Base-by-base conservation (phyloP, 1,140 invertebrate species). In the Orchesella cincta region DNA sequence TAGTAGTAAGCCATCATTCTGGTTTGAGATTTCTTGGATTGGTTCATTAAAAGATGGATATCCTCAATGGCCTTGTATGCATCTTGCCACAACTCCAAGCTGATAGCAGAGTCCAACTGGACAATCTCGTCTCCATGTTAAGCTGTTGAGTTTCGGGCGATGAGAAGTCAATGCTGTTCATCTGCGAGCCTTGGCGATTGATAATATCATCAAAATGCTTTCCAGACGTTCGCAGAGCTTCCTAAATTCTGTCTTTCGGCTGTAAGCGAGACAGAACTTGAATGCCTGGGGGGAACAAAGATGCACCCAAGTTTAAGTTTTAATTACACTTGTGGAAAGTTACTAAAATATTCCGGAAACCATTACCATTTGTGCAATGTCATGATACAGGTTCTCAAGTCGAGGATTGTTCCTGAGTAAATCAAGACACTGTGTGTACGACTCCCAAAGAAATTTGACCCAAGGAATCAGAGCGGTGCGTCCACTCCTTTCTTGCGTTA, bases 401-500 rank as follows among this genome's bases (percentile, higher is more conserved):
- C 97, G 92, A 0, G 94, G 93, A 85, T 97, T 97, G 2, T 97
- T 98, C 81, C 97, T 89, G 18, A 99, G 87, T 78, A 99, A 87
- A 85, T 99, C 98, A 81, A 99, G 87, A 86, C 98, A 99, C 84
- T 99, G 98, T 80, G 98, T 95, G 84, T 99, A 99, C 0, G 97
- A 98, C 86, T 99, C 98, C 98, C 98, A 99, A 0, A 99, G 88
- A 85, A 99, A 99, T 87, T 99, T 99, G 0, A 99, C 96, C 98
- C 98, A 99, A 78, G 97, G 97, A 80, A 96, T 94, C 34, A 99
- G 86, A 83, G 98, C 97, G 20, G 96, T 98, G 75, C 98, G 90
- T 84, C 99, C 98, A 76, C 93, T 97, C 31, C 97, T 89, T 85
- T 99, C 98, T 87, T 99, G 97, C 83, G 95, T 98, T 0, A 99